Conservation (phyloP, 2,888 invertebrate genomes). For the Melanophora roralis region DNA sequence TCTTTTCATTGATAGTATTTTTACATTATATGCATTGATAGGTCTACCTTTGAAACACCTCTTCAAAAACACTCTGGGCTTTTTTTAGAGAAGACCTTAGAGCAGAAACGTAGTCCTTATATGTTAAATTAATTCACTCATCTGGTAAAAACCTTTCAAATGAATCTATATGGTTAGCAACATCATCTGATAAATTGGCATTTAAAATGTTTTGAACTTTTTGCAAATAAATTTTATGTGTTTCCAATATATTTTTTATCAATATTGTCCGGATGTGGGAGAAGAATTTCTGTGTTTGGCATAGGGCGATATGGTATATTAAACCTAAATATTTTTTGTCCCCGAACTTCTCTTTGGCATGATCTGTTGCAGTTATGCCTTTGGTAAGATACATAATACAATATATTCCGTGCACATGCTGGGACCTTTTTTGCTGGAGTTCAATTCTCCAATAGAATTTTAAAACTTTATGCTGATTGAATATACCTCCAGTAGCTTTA, state of each 20-base stretch:
- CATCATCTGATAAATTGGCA: neutral
- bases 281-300: slow-evolving; percentile 38
- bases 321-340: slow-evolving; percentile 40
- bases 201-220: slow-evolving; percentile 16
- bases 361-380: slow-evolving; percentile 32
- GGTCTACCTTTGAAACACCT: slow-evolving; percentile 23
- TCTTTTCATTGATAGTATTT: slow-evolving; percentile 17
- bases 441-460: slow-evolving; percentile 50
- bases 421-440: slow-evolving; percentile 44
- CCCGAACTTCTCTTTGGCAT: slow-evolving; percentile 41
- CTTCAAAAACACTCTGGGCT: slow-evolving; percentile 28
- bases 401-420: slow-evolving; percentile 39
- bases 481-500: slow-evolving; percentile 8
- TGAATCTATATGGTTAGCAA: neutral
- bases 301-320: slow-evolving; percentile 48
- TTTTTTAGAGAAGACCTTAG: slow-evolving; percentile 36
- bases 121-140: slow-evolving; percentile 4
- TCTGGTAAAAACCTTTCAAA: slow-evolving; percentile 16
- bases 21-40: slow-evolving; percentile 29
- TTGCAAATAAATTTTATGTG: neutral
- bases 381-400: slow-evolving; percentile 31
- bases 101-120: slow-evolving; percentile 21
- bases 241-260: neutral
- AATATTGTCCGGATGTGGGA: slow-evolving; percentile 7
- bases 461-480: neutral